phyloP scores from a whole-genome alignment of 2,113 vertebrate species.

The Ciconia maguari region DNA sequence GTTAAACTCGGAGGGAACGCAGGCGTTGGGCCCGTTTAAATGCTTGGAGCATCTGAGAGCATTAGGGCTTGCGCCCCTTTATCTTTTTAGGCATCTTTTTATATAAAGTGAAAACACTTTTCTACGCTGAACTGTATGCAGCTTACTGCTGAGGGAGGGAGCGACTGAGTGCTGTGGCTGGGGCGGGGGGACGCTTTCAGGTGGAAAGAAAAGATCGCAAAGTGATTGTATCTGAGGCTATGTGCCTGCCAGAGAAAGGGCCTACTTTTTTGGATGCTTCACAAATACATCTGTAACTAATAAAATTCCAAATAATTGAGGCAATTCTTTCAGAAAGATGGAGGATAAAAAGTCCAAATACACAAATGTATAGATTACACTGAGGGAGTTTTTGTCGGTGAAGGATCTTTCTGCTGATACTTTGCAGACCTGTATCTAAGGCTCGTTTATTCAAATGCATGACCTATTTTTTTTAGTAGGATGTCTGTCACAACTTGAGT shows the following conservation, averaged over 20 bases:
- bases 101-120: not conserved
- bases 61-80: not conserved
- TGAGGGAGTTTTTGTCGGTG: not conserved
- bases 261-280: not conserved
- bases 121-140: not conserved
- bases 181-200: not conserved
- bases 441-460: not conserved
- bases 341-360: not conserved
- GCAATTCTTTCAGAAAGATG: not conserved
- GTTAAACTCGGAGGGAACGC: rapidly evolving
- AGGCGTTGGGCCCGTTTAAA: rapidly evolving
- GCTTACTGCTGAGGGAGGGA: not conserved
- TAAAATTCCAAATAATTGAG: not conserved
- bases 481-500: not conserved
- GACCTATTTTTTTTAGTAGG: not conserved
- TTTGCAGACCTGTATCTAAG: not conserved
- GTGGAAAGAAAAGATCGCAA: not conserved
- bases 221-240: not conserved
- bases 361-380: not conserved
- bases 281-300: not conserved
- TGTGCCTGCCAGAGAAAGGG: not conserved
- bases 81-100: not conserved
- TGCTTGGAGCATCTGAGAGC: not conserved
- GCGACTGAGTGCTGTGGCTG: not conserved
- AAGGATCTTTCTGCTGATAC: not conserved